phyloP scores from a whole-genome alignment of 2,113 vertebrate species.

The Leucopternis melanops region DNA sequence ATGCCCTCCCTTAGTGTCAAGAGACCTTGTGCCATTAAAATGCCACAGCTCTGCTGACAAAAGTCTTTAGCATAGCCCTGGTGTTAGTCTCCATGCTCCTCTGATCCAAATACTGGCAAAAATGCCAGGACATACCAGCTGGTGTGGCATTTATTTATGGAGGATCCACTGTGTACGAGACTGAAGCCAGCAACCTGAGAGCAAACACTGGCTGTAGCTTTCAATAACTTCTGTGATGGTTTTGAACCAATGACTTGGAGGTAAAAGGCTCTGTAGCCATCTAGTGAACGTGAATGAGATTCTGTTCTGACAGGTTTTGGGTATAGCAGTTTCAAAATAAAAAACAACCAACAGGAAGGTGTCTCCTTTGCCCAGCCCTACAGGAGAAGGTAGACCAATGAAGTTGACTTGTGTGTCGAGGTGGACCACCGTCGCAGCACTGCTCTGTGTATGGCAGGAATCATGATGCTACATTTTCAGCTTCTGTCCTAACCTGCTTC shows the following conservation, averaged over 20 bases:
- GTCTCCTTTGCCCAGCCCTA: not conserved
- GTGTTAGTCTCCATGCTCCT: not conserved
- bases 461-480: not conserved
- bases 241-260: not conserved
- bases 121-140: not conserved
- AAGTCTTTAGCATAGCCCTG: not conserved
- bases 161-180: not conserved
- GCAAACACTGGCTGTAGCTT: not conserved
- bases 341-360: not conserved
- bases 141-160: not conserved
- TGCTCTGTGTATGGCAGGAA: not conserved
- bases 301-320: not conserved
- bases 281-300: not conserved
- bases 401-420: not conserved
- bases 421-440: not conserved
- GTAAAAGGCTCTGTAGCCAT: not conserved
- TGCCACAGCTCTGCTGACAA: not conserved
- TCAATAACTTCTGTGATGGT: not conserved
- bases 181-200: not conserved
- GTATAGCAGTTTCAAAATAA: not conserved
- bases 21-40: not conserved
- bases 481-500: constrained; percentile 83
- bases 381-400: not conserved
- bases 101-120: not conserved
- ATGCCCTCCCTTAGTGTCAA: not conserved